Base-by-base conservation (phyloP, 2,888 invertebrate genomes). In the Ceraclea dissimilis region DNA sequence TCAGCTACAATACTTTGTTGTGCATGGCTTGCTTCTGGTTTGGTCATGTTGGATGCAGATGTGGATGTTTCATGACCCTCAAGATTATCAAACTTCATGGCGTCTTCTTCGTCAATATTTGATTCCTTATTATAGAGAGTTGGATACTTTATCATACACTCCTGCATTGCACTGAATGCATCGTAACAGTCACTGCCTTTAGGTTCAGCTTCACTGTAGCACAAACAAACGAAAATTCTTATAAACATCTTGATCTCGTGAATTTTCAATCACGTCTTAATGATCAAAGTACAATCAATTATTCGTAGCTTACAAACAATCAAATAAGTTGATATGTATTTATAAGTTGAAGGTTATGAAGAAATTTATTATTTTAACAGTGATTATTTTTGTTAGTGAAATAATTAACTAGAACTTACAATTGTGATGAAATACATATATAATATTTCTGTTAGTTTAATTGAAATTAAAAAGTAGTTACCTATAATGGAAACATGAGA, bases 111-210 rank as follows among this genome's bases (percentile, higher is more conserved):
- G 34, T 81, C 81, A 59, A 83, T 84, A 56, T 82, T 80, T n/a
- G 81, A 78, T 52, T 83, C 81, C 69, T 85, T 84, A 67, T 86
- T 86, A 69, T 95, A 95, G 21, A 95, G 78, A 20, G 86, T 83
- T 4, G 95, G 95, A 75, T 86, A 95, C 63, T 85, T 76, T 46
- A 85, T 76, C 88, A 96, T 94, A 69, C 96, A 97, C 26, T 83
- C 80, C 69, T 93, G 92, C 94, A 96, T 95, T 52, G 82, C 82
- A 68, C 87, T 86, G 72, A 96, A 96, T 64, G 87, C 82, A 61
- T 93, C 90, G 67, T 88, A 89, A 72, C 97, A 97, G 67, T 97
- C 93, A 49, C 89, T 88, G 53, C 95, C 96, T 73, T 95, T 95
- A 0, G 92, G 90, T 2, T 95, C 94, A 2, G 86, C 86, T 57